A percentile compares a stretch with the other conserved stretches of the same genome.
These are phyloP conservation scores for Chionoecetes opilio DNA, from an alignment of 1,140 invertebrate genomes.

Conservation along the genomic window DNA sequence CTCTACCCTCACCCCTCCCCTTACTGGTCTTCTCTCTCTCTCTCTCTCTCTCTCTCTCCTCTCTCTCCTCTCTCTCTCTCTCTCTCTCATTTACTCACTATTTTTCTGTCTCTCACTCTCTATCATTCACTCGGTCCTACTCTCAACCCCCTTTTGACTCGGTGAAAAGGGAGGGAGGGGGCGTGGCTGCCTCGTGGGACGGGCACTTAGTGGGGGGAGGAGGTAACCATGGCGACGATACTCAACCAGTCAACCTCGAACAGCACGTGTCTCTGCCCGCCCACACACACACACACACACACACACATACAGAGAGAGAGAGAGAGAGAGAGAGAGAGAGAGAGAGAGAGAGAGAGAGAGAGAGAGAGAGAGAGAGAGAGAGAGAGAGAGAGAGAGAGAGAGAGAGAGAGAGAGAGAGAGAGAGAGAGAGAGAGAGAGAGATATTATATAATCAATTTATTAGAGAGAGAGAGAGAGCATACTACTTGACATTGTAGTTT, in stretches of 20 bases:
- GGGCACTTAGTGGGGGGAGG: neutral
- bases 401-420: too few relatives aligned
- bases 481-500: too few relatives aligned
- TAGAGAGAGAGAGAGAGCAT: too few relatives aligned
- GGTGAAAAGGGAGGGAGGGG: neutral
- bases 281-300: constrained; percentile 22
- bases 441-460: too few relatives aligned
- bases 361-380: too few relatives aligned
- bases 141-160: neutral
- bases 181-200: neutral
- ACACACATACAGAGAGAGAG: neutral
- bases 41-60: too few relatives aligned
- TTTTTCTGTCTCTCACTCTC: neutral
- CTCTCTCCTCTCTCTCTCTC: neutral
- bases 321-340: too few relatives aligned
- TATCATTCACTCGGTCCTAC: neutral
- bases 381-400: too few relatives aligned
- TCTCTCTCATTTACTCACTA: neutral
- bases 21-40: neutral
- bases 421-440: too few relatives aligned
- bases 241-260: neutral
- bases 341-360: too few relatives aligned
- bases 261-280: neutral
- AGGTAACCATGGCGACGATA: constrained; percentile 13
- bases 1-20: neutral